Percentiles rank a stretch among this genome's conserved stretches.
Conservation (phyloP, 2,888 invertebrate species). For the Gymnosoma rotundatum region DNA sequence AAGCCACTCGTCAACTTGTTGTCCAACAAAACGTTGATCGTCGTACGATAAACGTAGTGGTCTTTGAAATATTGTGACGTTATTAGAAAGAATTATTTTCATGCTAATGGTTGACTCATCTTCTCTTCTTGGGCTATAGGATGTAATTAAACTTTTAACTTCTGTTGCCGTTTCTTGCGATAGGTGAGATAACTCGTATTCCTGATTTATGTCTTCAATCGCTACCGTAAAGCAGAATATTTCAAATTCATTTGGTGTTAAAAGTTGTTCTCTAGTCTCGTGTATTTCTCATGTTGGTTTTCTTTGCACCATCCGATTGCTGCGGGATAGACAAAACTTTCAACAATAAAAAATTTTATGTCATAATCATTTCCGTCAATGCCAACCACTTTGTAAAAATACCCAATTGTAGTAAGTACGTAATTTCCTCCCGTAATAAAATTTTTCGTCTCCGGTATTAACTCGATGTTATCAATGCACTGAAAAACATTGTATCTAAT, state of each 20-base stretch:
- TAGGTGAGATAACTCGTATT: slow-evolving; percentile 11
- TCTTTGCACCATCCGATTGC: slow-evolving; percentile 1
- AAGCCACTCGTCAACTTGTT: slow-evolving; percentile 75
- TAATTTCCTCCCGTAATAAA: not conserved
- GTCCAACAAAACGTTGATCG: slow-evolving; percentile 70
- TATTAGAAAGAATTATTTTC: slow-evolving; percentile 56
- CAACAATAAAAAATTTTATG: not conserved
- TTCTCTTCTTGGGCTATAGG: slow-evolving; percentile 26
- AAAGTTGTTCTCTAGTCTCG: too few species aligned
- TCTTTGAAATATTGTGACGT: slow-evolving; percentile 60
- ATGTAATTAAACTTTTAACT: not conserved
- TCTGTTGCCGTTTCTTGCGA: not conserved
- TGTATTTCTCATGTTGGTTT: too few species aligned
- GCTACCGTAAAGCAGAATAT: not conserved
- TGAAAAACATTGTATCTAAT: not conserved
- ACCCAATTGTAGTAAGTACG: not conserved
- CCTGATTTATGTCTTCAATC: not conserved
- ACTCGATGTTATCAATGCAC: not conserved
- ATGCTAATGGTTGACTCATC: slow-evolving; percentile 53
- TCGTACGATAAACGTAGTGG: slow-evolving; percentile 49
- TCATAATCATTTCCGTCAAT: slow-evolving; percentile 1
- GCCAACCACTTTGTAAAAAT: not conserved
- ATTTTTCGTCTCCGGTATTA: not conserved
- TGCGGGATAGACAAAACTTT: slow-evolving; percentile 1
- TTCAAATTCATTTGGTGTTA: not conserved